Conservation (phyloP, 2,113 vertebrate genomes). For the Nibea albiflora region DNA sequence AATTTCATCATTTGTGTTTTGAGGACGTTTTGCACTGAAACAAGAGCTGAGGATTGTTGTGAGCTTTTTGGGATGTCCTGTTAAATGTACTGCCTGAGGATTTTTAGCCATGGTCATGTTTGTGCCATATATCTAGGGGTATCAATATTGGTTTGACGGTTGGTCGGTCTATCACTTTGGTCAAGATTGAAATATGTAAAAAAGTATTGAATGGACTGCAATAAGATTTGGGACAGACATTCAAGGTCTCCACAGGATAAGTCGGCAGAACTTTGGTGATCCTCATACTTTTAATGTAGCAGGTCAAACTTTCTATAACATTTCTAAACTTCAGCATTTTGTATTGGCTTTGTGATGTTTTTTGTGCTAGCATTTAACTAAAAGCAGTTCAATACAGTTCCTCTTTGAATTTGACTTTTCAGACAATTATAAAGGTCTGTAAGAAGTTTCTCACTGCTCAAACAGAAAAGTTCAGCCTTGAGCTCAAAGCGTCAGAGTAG, state of each 20-base stretch:
- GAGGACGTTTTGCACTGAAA: conserved; percentile 24
- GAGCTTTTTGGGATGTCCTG: not conserved
- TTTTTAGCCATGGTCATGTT: not conserved
- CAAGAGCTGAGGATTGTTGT: not conserved
- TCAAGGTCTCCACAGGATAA: not conserved
- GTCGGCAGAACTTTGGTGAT: not conserved
- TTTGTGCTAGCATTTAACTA: not conserved
- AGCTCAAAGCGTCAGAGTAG: not conserved
- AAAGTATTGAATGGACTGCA: not conserved
- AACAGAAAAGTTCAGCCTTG: conserved; percentile 8
- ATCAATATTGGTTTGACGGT: not conserved
- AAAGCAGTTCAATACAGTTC: not conserved
- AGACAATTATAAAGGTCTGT: not conserved
- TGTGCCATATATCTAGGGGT: not conserved
- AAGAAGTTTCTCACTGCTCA: not conserved
- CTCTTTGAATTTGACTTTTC: not conserved
- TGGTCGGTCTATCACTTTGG: not conserved
- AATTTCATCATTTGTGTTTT: not conserved
- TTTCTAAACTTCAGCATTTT: not conserved
- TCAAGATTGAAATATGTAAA: not conserved
- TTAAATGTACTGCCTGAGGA: not conserved
- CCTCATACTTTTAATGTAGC: not conserved
- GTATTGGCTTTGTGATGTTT: not conserved
- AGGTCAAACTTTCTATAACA: not conserved
- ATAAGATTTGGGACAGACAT: not conserved